A percentile compares a stretch with the other conserved stretches of the same genome.
phyloP scores from a whole-genome alignment of 2,797 vertebrate species.

The Phataginus tetradactyla region DNA sequence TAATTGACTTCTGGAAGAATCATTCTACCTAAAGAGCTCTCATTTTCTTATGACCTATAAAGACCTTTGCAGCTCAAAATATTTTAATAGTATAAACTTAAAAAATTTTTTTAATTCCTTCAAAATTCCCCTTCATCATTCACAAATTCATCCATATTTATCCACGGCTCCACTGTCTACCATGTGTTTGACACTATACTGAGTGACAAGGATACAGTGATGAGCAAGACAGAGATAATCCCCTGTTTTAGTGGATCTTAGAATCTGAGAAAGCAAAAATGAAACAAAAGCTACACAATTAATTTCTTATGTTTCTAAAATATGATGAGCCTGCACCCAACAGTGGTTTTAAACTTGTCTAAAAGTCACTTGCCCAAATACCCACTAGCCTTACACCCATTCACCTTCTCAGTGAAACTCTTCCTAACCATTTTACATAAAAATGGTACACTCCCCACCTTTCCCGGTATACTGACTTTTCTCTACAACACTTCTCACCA shows the following conservation, averaged over 20 bases:
- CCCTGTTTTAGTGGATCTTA: neutral
- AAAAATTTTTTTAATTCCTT: neutral
- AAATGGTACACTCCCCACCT: neutral
- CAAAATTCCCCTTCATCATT: neutral
- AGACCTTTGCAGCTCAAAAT: neutral
- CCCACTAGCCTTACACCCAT: neutral
- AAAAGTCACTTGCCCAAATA: neutral
- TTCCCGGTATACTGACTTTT: neutral
- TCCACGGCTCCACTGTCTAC: neutral
- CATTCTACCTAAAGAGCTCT: neutral
- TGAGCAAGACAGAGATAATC: neutral
- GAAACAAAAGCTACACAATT: neutral
- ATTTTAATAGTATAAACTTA: neutral
- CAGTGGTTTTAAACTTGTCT: neutral
- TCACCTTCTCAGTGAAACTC: neutral
- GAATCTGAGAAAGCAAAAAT: neutral
- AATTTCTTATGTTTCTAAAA: constrained; percentile 32
- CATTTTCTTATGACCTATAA: neutral
- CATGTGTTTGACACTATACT: constrained; percentile 3
- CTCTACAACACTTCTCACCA: constrained; percentile 25
- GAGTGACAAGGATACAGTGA: neutral
- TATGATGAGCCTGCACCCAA: neutral
- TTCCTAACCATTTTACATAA: neutral
- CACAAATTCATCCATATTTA: neutral
- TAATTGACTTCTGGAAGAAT: neutral